Base-by-base conservation (phyloP, 2,888 invertebrate genomes). In the Nymphalis urticae region DNA sequence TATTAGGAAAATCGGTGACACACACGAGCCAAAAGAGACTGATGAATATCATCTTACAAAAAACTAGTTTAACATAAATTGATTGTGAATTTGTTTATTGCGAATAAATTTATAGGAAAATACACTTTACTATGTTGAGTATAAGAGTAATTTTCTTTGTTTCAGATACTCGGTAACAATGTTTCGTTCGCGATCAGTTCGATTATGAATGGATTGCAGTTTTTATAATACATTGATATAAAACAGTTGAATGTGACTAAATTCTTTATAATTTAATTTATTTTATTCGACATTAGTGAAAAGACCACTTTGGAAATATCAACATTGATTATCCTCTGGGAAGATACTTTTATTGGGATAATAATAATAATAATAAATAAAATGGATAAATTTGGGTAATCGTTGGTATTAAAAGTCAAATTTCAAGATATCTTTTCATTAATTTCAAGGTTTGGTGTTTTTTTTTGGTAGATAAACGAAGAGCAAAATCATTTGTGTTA, bases 161-260 rank as follows among this genome's bases (percentile, higher is more conserved):
- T 50, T 19, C 27, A 56, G 7, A 17, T 7, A 17, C 6, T 27
- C 16, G 17, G 8, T 19, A 9, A 56, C 32, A n/a, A 56, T 56
- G n/a, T 32, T 32, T 32, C 24, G 53, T 24, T 21, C 53, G 21
- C 24, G 53, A 24, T 56, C 27, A 32, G n/a, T 56, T 56, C 56
- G 56, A 32, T 56, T 56, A 56, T 56, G 32, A 54, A 24, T 24
- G 54, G 54, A 54, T 54, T 27, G 54, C 54, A 24, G 24, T 54
- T 54, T 54, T 54, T 24, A 27, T 0, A 17, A 10, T 10, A 16
- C 56, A n/a, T 27, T 17, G 56, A 56, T 13, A 32, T 56, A 56
- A 32, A 56, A 32, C 8, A 7, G 0, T 17, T n/a, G 56, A n/a
- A 56, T 32, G n/a, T 32, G n/a, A 17, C 16, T 17, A 16, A n/a